These are phyloP conservation scores for Ailuropoda melanoleuca DNA, from an alignment of 2,113 vertebrate species.

Conservation along the genomic window DNA sequence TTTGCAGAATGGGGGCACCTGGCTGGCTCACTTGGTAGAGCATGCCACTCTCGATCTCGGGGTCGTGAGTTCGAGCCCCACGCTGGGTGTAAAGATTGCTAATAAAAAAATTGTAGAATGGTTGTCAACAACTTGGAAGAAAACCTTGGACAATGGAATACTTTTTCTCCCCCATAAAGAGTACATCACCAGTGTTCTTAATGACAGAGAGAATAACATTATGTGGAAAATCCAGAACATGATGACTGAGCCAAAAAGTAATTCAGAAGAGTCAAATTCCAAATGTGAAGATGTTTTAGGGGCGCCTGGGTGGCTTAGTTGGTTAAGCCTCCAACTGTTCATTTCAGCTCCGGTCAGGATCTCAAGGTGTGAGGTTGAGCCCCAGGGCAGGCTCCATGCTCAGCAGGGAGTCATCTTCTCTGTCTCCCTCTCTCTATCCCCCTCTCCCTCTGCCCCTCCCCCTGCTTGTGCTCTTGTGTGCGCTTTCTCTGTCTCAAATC, in stretches of 20 bases:
- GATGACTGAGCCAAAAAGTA: constrained; percentile 20
- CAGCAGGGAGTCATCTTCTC: background rate
- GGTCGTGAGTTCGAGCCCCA: background rate
- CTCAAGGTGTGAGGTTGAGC: background rate
- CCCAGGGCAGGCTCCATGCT: background rate
- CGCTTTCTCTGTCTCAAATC: background rate
- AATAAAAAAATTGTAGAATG: background rate
- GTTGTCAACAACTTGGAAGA: background rate
- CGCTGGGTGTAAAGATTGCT: background rate
- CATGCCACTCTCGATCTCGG: background rate
- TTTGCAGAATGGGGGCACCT: background rate
- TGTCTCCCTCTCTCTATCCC: background rate
- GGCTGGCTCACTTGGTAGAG: background rate
- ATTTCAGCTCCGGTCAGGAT: background rate
- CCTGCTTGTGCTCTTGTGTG: background rate
- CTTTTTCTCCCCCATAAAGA: background rate
- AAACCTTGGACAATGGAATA: background rate
- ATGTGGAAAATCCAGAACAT: background rate
- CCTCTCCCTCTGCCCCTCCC: too few species aligned
- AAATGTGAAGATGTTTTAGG: background rate
- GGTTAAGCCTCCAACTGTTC: background rate
- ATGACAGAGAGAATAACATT: background rate
- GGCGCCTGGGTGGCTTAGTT: background rate
- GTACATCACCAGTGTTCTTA: background rate
- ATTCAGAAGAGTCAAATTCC: constrained; percentile 28